A percentile compares a stretch with the other conserved stretches of the same genome.
These are phyloP conservation scores for Mormyrus lacerda DNA, from an alignment of 2,113 vertebrate species.

Conservation along the genomic window DNA sequence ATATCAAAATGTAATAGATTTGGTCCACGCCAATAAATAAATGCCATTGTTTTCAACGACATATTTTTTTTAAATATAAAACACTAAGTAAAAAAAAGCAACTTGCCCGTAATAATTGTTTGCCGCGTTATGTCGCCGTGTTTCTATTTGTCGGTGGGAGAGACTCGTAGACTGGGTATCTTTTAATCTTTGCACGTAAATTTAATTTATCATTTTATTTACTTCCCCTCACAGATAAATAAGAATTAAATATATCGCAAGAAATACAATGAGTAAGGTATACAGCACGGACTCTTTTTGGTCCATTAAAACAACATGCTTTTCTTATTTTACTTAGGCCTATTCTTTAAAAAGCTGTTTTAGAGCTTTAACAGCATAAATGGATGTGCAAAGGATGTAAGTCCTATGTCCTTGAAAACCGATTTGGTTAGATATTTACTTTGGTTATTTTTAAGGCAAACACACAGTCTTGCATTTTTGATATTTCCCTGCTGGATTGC, in stretches of 20 bases:
- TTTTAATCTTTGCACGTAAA: background rate
- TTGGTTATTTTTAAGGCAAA: background rate
- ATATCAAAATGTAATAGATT: background rate
- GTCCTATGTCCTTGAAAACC: background rate
- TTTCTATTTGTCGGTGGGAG: background rate
- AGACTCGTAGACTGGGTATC: background rate
- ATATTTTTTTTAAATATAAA: background rate
- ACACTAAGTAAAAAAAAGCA: background rate
- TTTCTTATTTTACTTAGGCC: background rate
- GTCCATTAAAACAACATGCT: background rate
- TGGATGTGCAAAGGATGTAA: background rate
- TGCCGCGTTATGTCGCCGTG: background rate
- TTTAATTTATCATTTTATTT: background rate
- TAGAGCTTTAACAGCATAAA: background rate
- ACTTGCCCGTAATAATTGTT: background rate
- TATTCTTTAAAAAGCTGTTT: background rate
- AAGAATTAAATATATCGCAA: background rate
- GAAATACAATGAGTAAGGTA: background rate
- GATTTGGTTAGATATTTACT: background rate
- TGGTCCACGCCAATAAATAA: background rate
- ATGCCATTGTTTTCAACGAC: background rate
- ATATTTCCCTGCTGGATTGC: background rate
- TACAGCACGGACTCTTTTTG: background rate
- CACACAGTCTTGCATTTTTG: background rate
- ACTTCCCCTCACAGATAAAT: background rate